Evolutionary conservation across 2,888 invertebrate species (phyloP), one percentile per base, ranked within the genome.

Genomic region (Linnaemya tessellans): DNA sequence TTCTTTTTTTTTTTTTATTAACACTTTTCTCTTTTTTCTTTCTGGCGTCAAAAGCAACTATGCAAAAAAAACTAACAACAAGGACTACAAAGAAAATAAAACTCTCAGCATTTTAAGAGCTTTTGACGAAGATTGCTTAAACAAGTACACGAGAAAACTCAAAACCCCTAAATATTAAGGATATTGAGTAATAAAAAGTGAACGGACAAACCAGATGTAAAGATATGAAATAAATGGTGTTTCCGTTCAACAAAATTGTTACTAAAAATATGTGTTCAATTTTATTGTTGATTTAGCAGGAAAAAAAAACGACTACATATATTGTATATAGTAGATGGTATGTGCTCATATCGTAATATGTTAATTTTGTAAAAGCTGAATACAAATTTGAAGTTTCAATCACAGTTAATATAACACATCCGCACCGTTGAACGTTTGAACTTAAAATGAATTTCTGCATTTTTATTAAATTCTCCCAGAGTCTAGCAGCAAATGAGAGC

Each of bases 351-450:
- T 41, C 11, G 13, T 11, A 9, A 11, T 10, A 41, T 41, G 11
- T 13, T 41, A 41, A 41, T 41, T 11, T 41, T 41, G 11, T 25
- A 7, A 25, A 0, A 58, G 11, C 18, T 38, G 18, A 60, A 20
- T 20, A 11, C 38, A 38, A 10, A 38, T 38, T 4, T 5, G 1
- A 35, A 60, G 18, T 56, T 30, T 58, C 38, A 51, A 62, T 49
- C 58, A 79, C 46, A 79, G 65, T 71, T 80, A 43, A 49, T 70
- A 51, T 80, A 71, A 67, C 82, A 79, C 87, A 86, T 86, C 86
- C 80, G 80, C 80, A 80, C 84, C 77, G 84, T 84, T 68, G 64
- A 87, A 87, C 88, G 87, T 80, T 71, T 49, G 49, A 73, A 65
- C 64, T 62, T 41, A 30, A 73, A 85, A 83, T 84, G 80, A 25